A percentile compares a stretch with the other conserved stretches of the same genome.
Evolutionary conservation across 1,140 invertebrate genomes (phyloP).

Genomic region (Tachypleus tridentatus): DNA sequence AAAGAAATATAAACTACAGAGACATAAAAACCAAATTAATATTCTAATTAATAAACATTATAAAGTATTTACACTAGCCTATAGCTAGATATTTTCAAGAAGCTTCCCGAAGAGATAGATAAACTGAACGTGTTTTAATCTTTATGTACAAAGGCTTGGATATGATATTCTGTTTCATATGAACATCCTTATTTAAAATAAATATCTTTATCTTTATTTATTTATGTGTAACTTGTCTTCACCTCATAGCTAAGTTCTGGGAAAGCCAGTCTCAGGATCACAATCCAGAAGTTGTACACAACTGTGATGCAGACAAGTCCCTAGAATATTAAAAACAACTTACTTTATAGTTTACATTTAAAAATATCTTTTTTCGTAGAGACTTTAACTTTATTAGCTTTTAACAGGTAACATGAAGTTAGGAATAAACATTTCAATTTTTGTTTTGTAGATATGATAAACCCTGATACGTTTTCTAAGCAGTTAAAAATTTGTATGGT

Average conservation of each 20-base stretch:
- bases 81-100: too few relatives aligned
- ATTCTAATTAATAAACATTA: background rate
- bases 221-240: background rate
- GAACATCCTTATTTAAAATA: too few relatives aligned
- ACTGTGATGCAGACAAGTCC: constrained; percentile 9
- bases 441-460: too few relatives aligned
- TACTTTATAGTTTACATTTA: background rate
- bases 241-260: constrained; percentile 12
- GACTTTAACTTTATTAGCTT: too few relatives aligned
- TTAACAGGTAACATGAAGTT: background rate
- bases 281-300: constrained; percentile 15
- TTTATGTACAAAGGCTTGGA: constrained; percentile 1
- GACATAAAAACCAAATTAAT: background rate
- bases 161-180: background rate
- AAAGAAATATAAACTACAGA: background rate
- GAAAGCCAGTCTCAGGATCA: constrained; percentile 15
- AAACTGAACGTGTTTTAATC: background rate
- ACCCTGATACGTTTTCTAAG: background rate
- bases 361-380: background rate
- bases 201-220: background rate
- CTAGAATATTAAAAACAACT: constrained; percentile 1
- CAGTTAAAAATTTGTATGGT: background rate
- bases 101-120: too few relatives aligned
- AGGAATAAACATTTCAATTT: too few relatives aligned
- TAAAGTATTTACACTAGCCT: too few relatives aligned